These are phyloP conservation scores for Python bivittatus DNA, from an alignment of 2,113 vertebrate species.

Conservation along the genomic window DNA sequence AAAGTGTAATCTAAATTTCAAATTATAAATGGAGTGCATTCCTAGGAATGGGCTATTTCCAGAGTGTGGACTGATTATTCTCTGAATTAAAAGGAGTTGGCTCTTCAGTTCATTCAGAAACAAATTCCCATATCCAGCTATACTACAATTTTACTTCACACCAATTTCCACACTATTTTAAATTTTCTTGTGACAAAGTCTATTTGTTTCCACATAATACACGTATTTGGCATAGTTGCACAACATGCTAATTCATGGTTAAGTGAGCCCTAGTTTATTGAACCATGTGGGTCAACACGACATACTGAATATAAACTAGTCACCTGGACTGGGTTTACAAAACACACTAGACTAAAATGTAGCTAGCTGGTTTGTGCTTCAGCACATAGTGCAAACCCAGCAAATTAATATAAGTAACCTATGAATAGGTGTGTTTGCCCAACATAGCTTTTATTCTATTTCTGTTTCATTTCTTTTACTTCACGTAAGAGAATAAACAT, in stretches of 20 bases:
- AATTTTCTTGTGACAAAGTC: background rate
- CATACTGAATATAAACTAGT: background rate
- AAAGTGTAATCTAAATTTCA: background rate
- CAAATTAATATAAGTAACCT: background rate
- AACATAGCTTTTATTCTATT: background rate
- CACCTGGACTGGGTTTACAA: background rate
- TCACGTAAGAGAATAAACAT: background rate
- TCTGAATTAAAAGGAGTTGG: background rate
- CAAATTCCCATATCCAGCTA: background rate
- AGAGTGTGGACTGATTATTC: background rate
- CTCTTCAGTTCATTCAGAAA: constrained; percentile 17
- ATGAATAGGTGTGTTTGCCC: background rate
- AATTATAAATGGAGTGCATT: background rate
- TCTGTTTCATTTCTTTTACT: background rate
- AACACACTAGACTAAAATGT: background rate
- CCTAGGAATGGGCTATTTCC: background rate
- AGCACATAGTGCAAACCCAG: background rate
- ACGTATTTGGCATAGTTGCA: background rate
- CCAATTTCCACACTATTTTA: background rate
- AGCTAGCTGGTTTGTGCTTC: background rate
- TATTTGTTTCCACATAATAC: background rate
- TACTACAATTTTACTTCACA: background rate
- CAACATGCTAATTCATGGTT: background rate
- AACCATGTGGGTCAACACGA: background rate
- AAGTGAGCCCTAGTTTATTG: background rate